Conservation (phyloP, 2,888 invertebrate species). For the Mesorhabditis spiculigera region DNA sequence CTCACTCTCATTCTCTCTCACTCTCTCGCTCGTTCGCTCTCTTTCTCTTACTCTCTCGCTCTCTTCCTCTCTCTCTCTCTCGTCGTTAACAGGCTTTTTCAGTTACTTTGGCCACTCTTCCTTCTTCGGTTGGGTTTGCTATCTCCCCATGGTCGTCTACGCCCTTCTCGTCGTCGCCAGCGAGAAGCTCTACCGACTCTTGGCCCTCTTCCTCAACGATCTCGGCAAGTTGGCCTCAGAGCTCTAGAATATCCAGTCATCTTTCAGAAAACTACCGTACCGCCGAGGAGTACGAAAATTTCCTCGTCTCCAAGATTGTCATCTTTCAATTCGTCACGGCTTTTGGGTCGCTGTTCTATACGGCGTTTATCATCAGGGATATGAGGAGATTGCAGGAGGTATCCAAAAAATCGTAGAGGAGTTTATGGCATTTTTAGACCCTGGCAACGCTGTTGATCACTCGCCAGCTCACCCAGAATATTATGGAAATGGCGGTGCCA, state of each 20-base stretch:
- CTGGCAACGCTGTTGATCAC: constrained; percentile 88
- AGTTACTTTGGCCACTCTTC: constrained; percentile 63
- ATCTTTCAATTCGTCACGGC: constrained; percentile 92
- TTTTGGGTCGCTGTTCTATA: constrained; percentile 92
- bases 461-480: constrained; percentile 90
- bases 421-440: constrained; percentile 70
- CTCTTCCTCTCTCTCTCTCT: background rate
- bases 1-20: no score
- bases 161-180: constrained; percentile 84
- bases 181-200: constrained; percentile 86
- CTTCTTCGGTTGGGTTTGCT: constrained; percentile 75
- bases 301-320: constrained; percentile 94
- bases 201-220: constrained; percentile 90
- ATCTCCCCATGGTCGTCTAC: constrained; percentile 84
- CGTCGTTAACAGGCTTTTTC: constrained; percentile 12
- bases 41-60: background rate
- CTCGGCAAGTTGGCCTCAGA: no score
- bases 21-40: no score
- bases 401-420: constrained; percentile 21
- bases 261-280: constrained; percentile 90
- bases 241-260: no score
- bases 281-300: constrained; percentile 94
- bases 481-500: constrained; percentile 88
- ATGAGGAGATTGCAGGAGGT: constrained; percentile 92
- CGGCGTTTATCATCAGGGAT: constrained; percentile 91